phyloP scores from a whole-genome alignment of 2,113 vertebrate genomes.

The Diadophis punctatus region DNA sequence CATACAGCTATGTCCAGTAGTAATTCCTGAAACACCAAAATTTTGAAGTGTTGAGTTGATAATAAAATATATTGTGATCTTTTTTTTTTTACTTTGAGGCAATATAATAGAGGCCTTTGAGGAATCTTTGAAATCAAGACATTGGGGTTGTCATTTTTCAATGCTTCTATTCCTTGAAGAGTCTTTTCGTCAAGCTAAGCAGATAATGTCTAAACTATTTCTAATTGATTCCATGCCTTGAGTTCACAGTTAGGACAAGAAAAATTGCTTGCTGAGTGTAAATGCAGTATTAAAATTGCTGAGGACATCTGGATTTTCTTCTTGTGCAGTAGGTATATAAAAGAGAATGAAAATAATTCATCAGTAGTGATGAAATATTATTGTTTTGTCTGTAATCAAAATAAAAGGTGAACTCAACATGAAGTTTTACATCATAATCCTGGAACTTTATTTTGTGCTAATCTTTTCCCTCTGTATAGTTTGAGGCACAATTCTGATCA shows the following conservation, averaged over 20 bases:
- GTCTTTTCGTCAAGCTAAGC: conserved; percentile 74
- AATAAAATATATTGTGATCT: neutral
- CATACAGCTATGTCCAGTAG: neutral
- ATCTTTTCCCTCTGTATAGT: neutral
- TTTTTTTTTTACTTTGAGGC: neutral
- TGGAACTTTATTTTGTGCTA: neutral
- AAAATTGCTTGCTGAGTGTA: conserved; percentile 65
- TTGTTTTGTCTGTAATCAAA: neutral
- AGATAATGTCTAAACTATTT: conserved; percentile 77
- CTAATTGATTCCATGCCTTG: conserved; percentile 77
- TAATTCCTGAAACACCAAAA: neutral
- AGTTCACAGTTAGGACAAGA: conserved; percentile 67
- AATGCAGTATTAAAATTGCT: conserved; percentile 34
- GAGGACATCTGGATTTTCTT: neutral
- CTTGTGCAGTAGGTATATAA: conserved; percentile 2
- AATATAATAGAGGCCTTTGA: conserved; percentile 30
- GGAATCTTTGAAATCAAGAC: conserved; percentile 54
- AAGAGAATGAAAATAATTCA: neutral
- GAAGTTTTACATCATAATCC: neutral
- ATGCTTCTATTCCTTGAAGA: conserved; percentile 68
- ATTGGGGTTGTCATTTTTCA: conserved; percentile 71
- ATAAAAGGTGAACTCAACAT: neutral
- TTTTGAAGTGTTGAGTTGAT: neutral
- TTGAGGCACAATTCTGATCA: neutral
- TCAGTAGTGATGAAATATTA: neutral